Percentiles rank a stretch among this genome's conserved stretches.
Conservation (phyloP, 2,113 vertebrate genomes). For the Coturnix japonica region DNA sequence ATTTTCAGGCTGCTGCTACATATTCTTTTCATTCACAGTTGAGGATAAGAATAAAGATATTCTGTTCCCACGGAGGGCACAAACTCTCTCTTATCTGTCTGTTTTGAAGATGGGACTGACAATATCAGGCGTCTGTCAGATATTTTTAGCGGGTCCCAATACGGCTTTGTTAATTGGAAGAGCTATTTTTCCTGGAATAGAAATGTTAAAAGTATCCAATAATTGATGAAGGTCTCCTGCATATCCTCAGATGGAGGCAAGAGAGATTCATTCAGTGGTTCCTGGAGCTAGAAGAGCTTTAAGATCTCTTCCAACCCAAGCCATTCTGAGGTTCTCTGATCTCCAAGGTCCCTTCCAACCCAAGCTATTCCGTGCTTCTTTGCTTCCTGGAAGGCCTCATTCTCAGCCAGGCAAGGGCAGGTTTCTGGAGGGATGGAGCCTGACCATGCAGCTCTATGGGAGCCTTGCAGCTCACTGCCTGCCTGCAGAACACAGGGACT, state of each 20-base stretch:
- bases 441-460: not conserved
- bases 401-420: not conserved
- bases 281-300: not conserved
- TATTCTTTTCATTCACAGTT: slow-evolving; percentile 67
- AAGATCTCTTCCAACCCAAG: not conserved
- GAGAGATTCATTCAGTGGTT: not conserved
- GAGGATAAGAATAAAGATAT: slow-evolving; percentile 60
- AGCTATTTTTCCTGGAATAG: slow-evolving; percentile 58
- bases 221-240: slow-evolving; percentile 53
- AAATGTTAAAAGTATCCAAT: slow-evolving; percentile 50
- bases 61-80: slow-evolving; percentile 63
- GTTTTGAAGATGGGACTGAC: slow-evolving; percentile 62
- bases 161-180: slow-evolving; percentile 64
- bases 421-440: not conserved
- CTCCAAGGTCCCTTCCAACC: not conserved
- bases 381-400: not conserved
- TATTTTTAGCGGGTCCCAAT: slow-evolving; percentile 56
- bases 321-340: not conserved
- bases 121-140: slow-evolving; percentile 65
- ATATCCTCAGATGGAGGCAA: slow-evolving; percentile 23
- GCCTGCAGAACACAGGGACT: not conserved
- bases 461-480: not conserved
- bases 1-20: slow-evolving; percentile 63
- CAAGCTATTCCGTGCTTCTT: not conserved
- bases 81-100: slow-evolving; percentile 65